A percentile compares a stretch with the other conserved stretches of the same genome.
phyloP scores from a whole-genome alignment of 2,113 vertebrate species.

The Calyptomena viridis region DNA sequence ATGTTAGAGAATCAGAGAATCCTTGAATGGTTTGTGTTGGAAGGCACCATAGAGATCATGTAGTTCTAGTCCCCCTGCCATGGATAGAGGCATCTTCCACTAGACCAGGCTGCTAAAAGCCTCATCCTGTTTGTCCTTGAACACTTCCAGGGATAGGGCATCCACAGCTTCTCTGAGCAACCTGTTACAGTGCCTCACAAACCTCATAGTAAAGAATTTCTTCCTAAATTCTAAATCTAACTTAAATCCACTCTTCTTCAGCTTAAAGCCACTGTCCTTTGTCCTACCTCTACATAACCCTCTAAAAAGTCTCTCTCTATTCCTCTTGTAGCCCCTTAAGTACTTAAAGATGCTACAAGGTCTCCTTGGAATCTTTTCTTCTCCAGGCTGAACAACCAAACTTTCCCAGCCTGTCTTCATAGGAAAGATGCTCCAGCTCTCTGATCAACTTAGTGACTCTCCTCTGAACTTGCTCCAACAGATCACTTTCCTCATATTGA shows the following conservation, averaged over 20 bases:
- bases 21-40: background rate
- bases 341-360: no score
- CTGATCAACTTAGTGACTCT: background rate
- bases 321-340: background rate
- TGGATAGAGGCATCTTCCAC: background rate
- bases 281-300: background rate
- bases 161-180: background rate
- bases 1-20: background rate
- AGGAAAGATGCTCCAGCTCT: background rate
- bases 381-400: background rate
- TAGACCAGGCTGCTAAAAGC: no score
- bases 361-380: background rate
- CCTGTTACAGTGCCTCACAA: background rate
- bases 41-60: background rate
- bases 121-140: background rate
- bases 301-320: background rate
- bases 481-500: fast-evolving
- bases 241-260: background rate
- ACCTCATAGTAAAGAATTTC: background rate
- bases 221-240: background rate
- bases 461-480: background rate
- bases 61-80: background rate
- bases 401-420: background rate
- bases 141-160: background rate
- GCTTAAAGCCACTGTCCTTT: background rate